phyloP scores from a whole-genome alignment of 2,113 vertebrate genomes.

The Irena cyanogastra region DNA sequence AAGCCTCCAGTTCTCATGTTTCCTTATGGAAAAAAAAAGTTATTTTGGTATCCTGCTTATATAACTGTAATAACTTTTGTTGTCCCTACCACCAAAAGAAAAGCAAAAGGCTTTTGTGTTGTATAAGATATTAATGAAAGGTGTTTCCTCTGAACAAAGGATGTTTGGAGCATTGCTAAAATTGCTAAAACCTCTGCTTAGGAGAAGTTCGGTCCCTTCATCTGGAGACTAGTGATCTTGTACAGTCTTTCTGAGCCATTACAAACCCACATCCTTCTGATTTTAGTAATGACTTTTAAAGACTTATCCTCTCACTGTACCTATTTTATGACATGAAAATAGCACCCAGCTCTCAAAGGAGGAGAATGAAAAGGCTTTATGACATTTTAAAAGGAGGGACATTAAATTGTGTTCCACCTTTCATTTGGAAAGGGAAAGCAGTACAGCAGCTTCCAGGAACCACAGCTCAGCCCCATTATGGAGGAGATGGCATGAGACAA shows the following conservation, averaged over 20 bases:
- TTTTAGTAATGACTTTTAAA: background rate
- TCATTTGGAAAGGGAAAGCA: background rate
- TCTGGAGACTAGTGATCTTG: background rate
- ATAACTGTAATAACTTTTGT: slow-evolving; percentile 15
- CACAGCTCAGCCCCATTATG: background rate
- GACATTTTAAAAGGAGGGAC: background rate
- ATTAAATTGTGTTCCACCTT: background rate
- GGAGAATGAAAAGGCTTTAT: background rate
- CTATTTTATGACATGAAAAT: background rate
- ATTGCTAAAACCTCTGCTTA: background rate
- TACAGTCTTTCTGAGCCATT: background rate
- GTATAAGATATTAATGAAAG: background rate
- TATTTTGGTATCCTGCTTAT: slow-evolving; percentile 28
- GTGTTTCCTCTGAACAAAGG: slow-evolving; percentile 27
- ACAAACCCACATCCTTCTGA: background rate
- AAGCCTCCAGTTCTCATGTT: background rate
- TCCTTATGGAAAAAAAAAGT: slow-evolving; percentile 1
- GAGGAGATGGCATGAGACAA: background rate
- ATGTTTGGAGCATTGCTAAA: background rate
- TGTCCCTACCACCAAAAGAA: background rate
- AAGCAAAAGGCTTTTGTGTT: slow-evolving; percentile 29
- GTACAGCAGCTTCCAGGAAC: background rate
- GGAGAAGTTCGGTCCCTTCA: background rate
- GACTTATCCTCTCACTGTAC: background rate
- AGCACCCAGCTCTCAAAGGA: background rate